Conservation (phyloP, 2,113 vertebrate species). For the Herpailurus yagouaroundi region DNA sequence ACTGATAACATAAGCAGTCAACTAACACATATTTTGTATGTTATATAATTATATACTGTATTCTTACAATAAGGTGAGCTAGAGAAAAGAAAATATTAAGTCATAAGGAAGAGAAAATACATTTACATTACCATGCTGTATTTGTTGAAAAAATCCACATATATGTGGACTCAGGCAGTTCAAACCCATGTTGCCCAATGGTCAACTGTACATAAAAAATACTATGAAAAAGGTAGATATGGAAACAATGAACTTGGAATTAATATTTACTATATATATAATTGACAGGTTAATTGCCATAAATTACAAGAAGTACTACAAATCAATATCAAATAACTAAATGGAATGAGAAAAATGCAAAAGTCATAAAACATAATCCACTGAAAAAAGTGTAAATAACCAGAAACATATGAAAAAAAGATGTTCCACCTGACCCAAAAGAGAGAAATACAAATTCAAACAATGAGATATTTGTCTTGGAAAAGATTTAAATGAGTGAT, state of each 20-base stretch:
- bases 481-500: background rate
- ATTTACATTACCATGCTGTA: background rate
- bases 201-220: background rate
- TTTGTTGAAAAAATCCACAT: background rate
- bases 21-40: background rate
- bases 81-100: background rate
- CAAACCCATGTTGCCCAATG: background rate
- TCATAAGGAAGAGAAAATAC: background rate
- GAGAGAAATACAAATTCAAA: background rate
- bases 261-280: background rate
- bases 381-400: background rate
- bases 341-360: background rate
- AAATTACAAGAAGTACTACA: background rate
- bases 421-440: background rate
- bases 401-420: background rate
- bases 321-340: background rate
- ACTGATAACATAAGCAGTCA: background rate
- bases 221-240: background rate
- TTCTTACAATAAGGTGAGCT: background rate
- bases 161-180: background rate
- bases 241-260: background rate
- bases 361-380: background rate
- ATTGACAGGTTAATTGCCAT: background rate
- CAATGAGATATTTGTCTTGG: background rate
- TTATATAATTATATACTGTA: background rate